Evolutionary conservation across 37 sponge, comb jelly and placozoan species (phyloP).

Genomic region (Diacarnus erythraeanus): DNA sequence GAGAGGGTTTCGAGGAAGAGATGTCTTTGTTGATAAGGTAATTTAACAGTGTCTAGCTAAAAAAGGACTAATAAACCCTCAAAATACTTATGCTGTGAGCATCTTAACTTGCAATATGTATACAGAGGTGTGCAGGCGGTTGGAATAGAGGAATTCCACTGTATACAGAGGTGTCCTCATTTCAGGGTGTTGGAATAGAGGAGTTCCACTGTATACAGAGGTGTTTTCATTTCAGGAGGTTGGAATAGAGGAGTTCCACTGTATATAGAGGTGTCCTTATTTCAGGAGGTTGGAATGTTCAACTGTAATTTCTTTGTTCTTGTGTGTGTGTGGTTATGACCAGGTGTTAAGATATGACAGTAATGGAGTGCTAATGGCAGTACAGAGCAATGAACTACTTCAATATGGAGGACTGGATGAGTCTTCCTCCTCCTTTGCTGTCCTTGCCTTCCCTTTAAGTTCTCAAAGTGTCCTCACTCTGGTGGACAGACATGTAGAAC

Average conservation of each 20-base stretch:
- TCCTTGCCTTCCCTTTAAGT: neutral
- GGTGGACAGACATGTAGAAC: neutral
- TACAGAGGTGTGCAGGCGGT: neutral
- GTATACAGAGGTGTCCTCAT: no score
- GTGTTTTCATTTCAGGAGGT: no score
- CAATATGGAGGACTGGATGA: no score
- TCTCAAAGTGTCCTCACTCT: slow-evolving; percentile 5
- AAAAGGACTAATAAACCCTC: neutral
- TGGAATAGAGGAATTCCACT: no score
- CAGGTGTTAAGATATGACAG: slow-evolving; percentile 7
- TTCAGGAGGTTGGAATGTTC: no score
- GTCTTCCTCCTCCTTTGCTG: no score
- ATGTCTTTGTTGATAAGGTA: neutral
- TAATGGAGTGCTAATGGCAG: slow-evolving; percentile 10
- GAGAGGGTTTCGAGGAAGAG: neutral
- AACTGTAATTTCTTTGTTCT: neutral
- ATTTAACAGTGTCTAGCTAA: neutral
- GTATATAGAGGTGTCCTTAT: neutral
- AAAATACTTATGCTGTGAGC: neutral
- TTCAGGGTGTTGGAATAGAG: no score
- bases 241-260: neutral
- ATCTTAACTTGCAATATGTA: neutral
- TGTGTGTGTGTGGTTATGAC: neutral
- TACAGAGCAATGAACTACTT: neutral
- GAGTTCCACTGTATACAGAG: no score